Evolutionary conservation across 2,888 invertebrate genomes (phyloP).

Genomic region (Gortyna flavago): DNA sequence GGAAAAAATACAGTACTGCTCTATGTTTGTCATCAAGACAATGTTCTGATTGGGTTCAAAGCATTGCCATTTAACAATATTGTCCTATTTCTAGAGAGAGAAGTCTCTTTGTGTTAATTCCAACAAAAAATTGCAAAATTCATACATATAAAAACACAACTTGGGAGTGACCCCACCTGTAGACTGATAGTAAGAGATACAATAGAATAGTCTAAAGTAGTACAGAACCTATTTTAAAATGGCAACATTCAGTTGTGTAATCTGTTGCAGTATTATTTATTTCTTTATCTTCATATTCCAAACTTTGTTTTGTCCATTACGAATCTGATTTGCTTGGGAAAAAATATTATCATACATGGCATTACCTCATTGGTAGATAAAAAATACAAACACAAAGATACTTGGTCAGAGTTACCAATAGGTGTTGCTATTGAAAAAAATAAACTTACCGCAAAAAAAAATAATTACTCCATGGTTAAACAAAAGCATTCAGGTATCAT

Average conservation of each 20-base stretch:
- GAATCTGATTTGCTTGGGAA: neutral
- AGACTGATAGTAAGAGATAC: no score
- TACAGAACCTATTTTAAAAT: neutral
- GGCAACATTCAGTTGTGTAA: neutral
- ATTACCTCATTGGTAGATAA: neutral
- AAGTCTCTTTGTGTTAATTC: neutral
- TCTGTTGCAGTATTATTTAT: neutral
- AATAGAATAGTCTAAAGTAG: neutral
- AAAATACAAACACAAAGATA: neutral
- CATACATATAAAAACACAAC: neutral
- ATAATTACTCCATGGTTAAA: neutral
- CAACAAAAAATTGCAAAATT: neutral
- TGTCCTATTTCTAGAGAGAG: neutral
- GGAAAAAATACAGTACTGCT: neutral
- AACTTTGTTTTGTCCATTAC: neutral
- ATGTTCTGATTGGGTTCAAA: neutral
- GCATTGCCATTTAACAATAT: neutral
- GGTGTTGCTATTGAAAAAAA: constrained; percentile 15
- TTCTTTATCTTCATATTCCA: neutral
- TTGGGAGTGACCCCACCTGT: neutral
- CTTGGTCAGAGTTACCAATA: neutral
- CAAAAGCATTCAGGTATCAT: constrained; percentile 3
- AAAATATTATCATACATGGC: neutral
- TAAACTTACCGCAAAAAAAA: no score
- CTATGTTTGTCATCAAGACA: neutral